Evolutionary conservation across 2,113 vertebrate genomes (phyloP), one percentile per base, ranked within the genome.

Genomic region (Oophaga pumilio): DNA sequence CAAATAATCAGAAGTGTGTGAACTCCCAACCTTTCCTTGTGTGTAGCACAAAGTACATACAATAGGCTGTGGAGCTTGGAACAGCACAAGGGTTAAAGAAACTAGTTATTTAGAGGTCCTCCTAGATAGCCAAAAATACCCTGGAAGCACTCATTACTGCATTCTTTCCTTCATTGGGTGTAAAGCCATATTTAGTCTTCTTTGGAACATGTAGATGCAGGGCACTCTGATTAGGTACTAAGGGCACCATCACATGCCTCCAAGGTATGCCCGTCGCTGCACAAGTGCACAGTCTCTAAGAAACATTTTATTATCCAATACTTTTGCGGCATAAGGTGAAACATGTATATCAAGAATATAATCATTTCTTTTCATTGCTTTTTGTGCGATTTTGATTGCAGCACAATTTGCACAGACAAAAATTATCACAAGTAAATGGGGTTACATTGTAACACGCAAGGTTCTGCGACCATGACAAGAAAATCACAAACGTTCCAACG

Each of bases 1-100:
- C 59, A 88, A 86, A 86, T 86, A 86, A 88, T 84, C 71, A 76
- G 59, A 12, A 84, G 71, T 88, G 86, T 88, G 87, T 84, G 71
- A 83, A 87, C 68, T 82, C 53, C 10, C 66, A 87, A 71, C 86
- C 86, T 83, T 76, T 76, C 74, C 50, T 84, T 64, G 68, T 73
- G 7, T 33, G 59, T 53, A 24, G 71, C 68, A 64, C 68, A 81
- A 81, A 74, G 86, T 74, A 20, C 78, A 52, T 52, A 60, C 76
- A 78, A 74, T 79, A 56, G 18, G 10, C 71, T 76, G 14, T 15
- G 10, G 18, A 60, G 85, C 64, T 60, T 8, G 2, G 28, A 71
- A 83, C 33, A 24, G 20, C 71, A 57, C n/a, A 87, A 82, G 86
- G 86, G 86, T 87, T 82, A 87, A 83, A n/a, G 43, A 49, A 71